Base-by-base conservation (phyloP, 1,140 invertebrate species). In the Tetramorium alpestre region DNA sequence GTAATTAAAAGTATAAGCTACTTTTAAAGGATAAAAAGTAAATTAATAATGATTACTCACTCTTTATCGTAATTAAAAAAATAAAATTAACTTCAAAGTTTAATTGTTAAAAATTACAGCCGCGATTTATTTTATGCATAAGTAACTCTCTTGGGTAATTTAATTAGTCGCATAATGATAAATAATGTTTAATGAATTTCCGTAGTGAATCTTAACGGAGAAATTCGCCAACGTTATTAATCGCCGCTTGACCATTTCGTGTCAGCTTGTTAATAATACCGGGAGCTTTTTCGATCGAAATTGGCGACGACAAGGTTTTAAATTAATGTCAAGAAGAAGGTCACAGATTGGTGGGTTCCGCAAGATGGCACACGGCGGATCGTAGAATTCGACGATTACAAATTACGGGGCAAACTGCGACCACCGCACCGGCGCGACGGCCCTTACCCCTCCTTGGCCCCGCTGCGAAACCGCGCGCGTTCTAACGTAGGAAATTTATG, bases 401-500 rank as follows among this genome's bases (percentile, higher is more conserved):
- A 89, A 89, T 89, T 89, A 86, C 60, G 62, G 54, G 47, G 72
- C 65, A 86, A 89, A 49, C 88, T 77, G 28, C 64, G 69, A 86
- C 64, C 85, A 81, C 62, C 85, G 76, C 76, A 86, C 41, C 77
- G 64, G 47, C 76, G 41, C 65, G 67, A 49, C 78, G 49, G 77
- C 11, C 18, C 56, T 25, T 44, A 16, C 22, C 38, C 18, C 16
- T 18, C 8, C 47, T 47, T 7, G 8, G 28, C 22, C 62, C 38
- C 41, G 65, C 38, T 41, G 25, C 60, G 62, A 73, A 88, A 88
- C 62, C 49, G 56, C 85, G 56, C 85, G 47, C 56, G 60, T 85
- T 78, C 85, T 70, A 90, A 87, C 78, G 78, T 77, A n/a, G 85
- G 64, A 85, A 90, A 90, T 90, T 90, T 90, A 90, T 89, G 65